phyloP scores from a whole-genome alignment of 2,113 vertebrate genomes.

The Pollachius pollachius region DNA sequence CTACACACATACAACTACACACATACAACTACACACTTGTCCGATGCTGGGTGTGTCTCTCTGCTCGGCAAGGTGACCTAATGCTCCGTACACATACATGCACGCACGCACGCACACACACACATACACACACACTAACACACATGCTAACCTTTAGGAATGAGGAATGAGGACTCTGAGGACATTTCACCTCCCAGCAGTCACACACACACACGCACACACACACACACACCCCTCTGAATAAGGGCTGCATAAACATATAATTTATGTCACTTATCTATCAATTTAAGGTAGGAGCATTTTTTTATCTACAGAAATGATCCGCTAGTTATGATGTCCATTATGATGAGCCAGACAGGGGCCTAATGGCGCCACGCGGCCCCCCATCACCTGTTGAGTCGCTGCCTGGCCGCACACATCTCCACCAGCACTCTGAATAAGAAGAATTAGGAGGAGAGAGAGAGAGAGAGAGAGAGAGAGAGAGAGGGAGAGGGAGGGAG shows the following conservation, averaged over 20 bases:
- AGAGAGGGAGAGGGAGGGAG: no score
- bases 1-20: no score
- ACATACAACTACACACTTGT: no score
- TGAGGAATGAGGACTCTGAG: no score
- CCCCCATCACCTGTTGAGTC: no score
- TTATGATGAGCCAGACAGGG: slow-evolving; percentile 57
- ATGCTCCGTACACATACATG: neutral
- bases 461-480: no score
- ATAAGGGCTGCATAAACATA: slow-evolving; percentile 17
- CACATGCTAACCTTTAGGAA: no score
- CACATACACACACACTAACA: no score
- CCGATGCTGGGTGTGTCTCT: no score
- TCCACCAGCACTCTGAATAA: slow-evolving; percentile 67
- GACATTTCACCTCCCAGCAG: no score
- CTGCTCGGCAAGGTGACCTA: neutral
- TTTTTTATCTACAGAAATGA: slow-evolving; percentile 58
- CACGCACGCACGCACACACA: slow-evolving; percentile 5
- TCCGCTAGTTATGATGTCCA: slow-evolving; percentile 54
- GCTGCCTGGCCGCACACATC: slow-evolving; percentile 33
- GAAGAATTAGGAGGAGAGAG: no score
- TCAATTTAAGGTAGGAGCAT: slow-evolving; percentile 45
- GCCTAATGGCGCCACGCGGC: slow-evolving; percentile 43
- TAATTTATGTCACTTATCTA: slow-evolving; percentile 45
- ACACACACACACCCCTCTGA: neutral
- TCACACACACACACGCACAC: slow-evolving; percentile 7